Evolutionary conservation across 2,797 vertebrate species (phyloP), one percentile per base, ranked within the genome.

Genomic region (Cichlasoma orientale): DNA sequence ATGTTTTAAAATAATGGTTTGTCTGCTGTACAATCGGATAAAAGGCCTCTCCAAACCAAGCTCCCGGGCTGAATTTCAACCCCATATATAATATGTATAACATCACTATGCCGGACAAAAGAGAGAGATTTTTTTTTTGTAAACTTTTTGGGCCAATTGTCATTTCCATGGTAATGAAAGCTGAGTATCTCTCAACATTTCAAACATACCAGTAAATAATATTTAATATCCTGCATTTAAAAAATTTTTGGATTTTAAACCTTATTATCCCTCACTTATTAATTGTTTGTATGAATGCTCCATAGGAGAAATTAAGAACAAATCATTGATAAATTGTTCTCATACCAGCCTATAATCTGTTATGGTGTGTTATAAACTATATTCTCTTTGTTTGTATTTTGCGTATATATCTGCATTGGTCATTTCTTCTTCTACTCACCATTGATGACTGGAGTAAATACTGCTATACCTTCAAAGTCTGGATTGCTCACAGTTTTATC

Each of bases 371-470:
- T 56, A 16, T 56, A 56, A 56, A 29, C 55, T 2, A 29, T 3
- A 27, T 14, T 27, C 18, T 27, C 14, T 57, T 16, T 57, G 16
- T 31, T 57, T 68, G 10, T 27, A 29, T 13, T n/a, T 4, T 5
- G 0, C 19, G 3, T 27, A 23, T 36, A 38, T 41, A 19, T 52
- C 13, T 47, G 19, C 36, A 19, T 0, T 5, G n/a, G n/a, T 31
- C 16, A 61, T 12, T 23, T 59, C 0, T 10, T 69, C 3, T 53
- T 63, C 23, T 16, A 79, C 93, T 92, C 93, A 98, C 97, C 97
- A 1, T 97, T 97, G 54, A 98, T 96, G 44, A 98, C 94, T 0
- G 97, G 97, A 7, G 96, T 96, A 83, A 98, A 96, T 68, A 97
- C 91, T 1, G 97, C 97, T 96, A 98, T 98, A 19, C 97, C 96